Conservation (phyloP, 2,888 invertebrate genomes). For the Osedax fenrisi region DNA sequence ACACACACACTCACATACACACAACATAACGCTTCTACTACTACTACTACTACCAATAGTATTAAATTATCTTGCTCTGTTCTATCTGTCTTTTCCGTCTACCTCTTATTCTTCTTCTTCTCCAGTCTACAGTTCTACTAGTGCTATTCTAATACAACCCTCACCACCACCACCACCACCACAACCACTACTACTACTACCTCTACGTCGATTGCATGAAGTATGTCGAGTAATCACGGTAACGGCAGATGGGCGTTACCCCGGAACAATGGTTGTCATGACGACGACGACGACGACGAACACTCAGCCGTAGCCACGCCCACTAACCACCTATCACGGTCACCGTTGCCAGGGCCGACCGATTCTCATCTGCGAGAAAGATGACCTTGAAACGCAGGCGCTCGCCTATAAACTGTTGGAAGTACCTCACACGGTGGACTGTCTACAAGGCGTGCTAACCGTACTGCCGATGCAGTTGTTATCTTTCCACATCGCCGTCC, state of each 20-base stretch:
- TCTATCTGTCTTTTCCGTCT: too few relatives aligned
- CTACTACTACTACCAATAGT: too few relatives aligned
- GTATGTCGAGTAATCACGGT: too few relatives aligned
- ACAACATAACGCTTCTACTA: background rate
- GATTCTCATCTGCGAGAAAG: slow-evolving; percentile 83
- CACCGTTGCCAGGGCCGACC: slow-evolving; percentile 63
- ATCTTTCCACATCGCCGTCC: slow-evolving; percentile 81
- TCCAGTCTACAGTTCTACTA: background rate
- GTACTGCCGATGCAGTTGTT: slow-evolving; percentile 97
- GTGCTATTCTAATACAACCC: too few relatives aligned
- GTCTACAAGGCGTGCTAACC: slow-evolving; percentile 79
- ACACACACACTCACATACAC: too few relatives aligned
- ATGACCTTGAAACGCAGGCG: slow-evolving; percentile 72
- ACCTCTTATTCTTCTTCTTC: background rate
- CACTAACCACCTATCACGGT: background rate
- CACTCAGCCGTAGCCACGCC: too few relatives aligned
- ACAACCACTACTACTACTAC: background rate
- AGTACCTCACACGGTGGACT: slow-evolving; percentile 90
- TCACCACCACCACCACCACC: background rate
- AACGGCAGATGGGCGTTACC: too few relatives aligned
- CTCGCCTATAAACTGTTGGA: slow-evolving; percentile 68
- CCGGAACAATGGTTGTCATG: too few relatives aligned
- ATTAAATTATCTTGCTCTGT: too few relatives aligned
- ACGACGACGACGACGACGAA: too few relatives aligned
- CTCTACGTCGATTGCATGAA: background rate